phyloP scores from a whole-genome alignment of 2,113 vertebrate species.

The Piprites chloris region DNA sequence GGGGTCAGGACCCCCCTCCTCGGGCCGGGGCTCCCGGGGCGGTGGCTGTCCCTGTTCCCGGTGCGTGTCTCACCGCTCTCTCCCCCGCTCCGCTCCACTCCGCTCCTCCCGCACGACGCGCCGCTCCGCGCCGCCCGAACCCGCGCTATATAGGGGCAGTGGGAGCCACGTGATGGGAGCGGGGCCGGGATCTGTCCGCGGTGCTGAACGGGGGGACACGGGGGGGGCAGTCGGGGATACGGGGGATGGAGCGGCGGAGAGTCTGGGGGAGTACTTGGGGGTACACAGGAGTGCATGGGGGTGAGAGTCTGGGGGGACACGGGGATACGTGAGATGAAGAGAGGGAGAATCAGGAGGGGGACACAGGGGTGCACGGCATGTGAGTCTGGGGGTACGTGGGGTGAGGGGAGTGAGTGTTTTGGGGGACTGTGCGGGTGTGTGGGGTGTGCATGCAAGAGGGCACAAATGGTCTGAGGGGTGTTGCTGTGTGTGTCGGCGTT shows the following conservation, averaged over 20 bases:
- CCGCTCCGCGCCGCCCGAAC: neutral
- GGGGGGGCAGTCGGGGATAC: neutral
- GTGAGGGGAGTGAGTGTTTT: neutral
- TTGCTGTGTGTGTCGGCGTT: neutral
- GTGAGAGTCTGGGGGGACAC: neutral
- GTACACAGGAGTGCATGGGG: neutral
- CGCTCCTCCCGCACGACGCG: neutral
- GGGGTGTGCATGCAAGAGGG: fast-evolving
- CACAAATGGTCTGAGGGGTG: neutral
- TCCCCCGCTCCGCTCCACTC: too few relatives aligned
- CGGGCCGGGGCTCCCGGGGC: neutral
- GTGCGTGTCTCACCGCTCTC: neutral
- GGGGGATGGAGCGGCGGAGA: neutral
- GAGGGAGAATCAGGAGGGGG: neutral
- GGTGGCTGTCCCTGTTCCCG: neutral
- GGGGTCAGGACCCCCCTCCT: neutral
- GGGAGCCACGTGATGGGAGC: slow-evolving; percentile 10
- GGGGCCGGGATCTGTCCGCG: slow-evolving; percentile 15
- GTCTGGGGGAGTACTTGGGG: too few relatives aligned
- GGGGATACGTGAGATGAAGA: neutral
- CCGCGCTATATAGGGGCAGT: neutral
- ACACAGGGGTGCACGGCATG: neutral
- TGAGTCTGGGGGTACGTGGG: neutral
- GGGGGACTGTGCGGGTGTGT: neutral
- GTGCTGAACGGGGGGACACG: neutral